Evolutionary conservation across 2,113 vertebrate genomes (phyloP).

Genomic region (Microtus oregoni): DNA sequence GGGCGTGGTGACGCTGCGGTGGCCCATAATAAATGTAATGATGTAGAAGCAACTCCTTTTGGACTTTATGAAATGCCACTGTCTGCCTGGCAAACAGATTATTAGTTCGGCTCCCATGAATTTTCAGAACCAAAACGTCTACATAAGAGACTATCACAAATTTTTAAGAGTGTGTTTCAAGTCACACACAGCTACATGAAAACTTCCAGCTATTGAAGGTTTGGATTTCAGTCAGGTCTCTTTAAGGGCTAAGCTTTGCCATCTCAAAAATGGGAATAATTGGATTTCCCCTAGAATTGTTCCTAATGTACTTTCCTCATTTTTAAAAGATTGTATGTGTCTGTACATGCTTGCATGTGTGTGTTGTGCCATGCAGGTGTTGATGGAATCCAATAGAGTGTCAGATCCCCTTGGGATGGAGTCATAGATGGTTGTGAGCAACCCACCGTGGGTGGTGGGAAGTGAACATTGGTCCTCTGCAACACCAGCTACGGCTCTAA

Average conservation of each 20-base stretch:
- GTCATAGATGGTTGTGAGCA: background rate
- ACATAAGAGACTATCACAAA: background rate
- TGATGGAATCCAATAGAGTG: background rate
- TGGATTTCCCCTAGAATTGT: background rate
- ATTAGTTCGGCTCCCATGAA: background rate
- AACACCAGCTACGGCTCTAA: background rate
- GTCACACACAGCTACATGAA: background rate
- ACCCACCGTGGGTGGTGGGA: background rate
- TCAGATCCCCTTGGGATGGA: background rate
- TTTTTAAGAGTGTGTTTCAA: background rate
- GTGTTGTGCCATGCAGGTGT: background rate
- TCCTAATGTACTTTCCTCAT: background rate
- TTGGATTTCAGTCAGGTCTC: background rate
- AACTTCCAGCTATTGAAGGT: background rate
- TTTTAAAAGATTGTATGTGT: background rate
- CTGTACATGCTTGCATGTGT: background rate
- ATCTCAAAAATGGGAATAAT: background rate
- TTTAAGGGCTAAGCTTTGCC: background rate
- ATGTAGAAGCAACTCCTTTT: constrained; percentile 1
- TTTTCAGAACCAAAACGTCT: constrained; percentile 2
- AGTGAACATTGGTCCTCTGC: background rate
- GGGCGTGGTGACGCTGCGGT: background rate
- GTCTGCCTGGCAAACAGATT: background rate
- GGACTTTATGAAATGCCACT: constrained; percentile 8
- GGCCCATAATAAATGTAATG: background rate